These are phyloP conservation scores for Balaenoptera acutorostrata DNA, from an alignment of 2,113 vertebrate species.

Conservation along the genomic window DNA sequence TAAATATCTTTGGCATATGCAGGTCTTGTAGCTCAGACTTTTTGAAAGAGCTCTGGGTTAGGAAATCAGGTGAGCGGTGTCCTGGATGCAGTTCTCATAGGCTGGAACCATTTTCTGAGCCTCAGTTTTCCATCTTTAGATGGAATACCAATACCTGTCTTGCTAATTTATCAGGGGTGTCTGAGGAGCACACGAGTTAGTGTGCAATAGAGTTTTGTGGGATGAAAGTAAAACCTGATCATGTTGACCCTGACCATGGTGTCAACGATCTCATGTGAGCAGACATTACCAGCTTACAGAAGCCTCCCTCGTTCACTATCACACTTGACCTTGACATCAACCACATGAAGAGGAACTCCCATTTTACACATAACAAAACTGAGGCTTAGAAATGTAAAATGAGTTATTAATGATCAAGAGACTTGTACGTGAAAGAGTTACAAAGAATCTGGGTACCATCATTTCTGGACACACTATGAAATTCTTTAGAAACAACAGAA, in stretches of 20 bases:
- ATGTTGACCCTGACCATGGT: background rate
- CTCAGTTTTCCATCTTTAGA: background rate
- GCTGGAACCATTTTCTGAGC: background rate
- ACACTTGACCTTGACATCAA: background rate
- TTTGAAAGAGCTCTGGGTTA: background rate
- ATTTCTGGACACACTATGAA: background rate
- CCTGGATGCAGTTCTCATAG: background rate
- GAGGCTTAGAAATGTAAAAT: background rate
- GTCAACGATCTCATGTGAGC: background rate
- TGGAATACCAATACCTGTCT: background rate
- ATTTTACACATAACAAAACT: background rate
- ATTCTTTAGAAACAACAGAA: background rate
- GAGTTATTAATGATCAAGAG: background rate
- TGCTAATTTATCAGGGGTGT: background rate
- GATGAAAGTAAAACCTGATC: background rate
- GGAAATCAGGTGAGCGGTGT: background rate
- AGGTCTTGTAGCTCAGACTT: background rate
- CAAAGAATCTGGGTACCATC: background rate
- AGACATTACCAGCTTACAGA: background rate
- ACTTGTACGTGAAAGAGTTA: background rate
- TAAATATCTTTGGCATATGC: background rate
- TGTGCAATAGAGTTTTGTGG: background rate
- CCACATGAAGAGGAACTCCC: background rate
- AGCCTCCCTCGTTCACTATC: background rate
- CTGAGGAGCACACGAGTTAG: background rate